A percentile compares a stretch with the other conserved stretches of the same genome.
These are phyloP conservation scores for Octodon degus DNA, from an alignment of 2,113 vertebrate genomes.

Conservation along the genomic window DNA sequence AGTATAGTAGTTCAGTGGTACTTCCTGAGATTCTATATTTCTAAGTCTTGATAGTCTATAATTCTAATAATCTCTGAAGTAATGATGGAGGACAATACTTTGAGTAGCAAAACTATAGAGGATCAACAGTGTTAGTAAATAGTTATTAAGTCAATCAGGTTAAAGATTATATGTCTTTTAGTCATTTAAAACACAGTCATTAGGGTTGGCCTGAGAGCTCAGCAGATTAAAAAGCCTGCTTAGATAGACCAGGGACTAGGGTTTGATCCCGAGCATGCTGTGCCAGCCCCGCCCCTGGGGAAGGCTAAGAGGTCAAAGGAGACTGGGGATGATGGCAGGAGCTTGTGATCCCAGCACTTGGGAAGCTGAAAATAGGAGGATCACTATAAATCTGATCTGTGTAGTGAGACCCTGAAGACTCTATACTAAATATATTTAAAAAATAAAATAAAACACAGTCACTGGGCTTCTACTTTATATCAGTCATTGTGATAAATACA, in stretches of 20 bases:
- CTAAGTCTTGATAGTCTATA: background rate
- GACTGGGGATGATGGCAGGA: too few relatives aligned
- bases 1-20: background rate
- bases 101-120: background rate
- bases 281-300: too few relatives aligned
- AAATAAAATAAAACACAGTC: background rate
- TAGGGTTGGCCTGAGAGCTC: too few relatives aligned
- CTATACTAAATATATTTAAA: too few relatives aligned
- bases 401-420: too few relatives aligned
- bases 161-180: constrained; percentile 2
- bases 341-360: too few relatives aligned
- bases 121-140: background rate
- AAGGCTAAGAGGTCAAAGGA: too few relatives aligned
- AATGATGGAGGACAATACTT: background rate
- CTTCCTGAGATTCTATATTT: background rate
- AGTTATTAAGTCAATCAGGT: background rate
- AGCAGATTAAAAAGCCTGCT: too few relatives aligned
- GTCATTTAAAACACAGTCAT: background rate
- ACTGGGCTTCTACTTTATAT: background rate
- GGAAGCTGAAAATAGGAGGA: too few relatives aligned
- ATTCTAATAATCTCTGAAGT: constrained; percentile 42
- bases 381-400: too few relatives aligned
- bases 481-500: background rate
- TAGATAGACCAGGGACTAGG: too few relatives aligned
- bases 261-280: too few relatives aligned